Evolutionary conservation across 2,888 invertebrate genomes (phyloP), one percentile per base, ranked within the genome.

Genomic region (Andrena haemorrhoa): DNA sequence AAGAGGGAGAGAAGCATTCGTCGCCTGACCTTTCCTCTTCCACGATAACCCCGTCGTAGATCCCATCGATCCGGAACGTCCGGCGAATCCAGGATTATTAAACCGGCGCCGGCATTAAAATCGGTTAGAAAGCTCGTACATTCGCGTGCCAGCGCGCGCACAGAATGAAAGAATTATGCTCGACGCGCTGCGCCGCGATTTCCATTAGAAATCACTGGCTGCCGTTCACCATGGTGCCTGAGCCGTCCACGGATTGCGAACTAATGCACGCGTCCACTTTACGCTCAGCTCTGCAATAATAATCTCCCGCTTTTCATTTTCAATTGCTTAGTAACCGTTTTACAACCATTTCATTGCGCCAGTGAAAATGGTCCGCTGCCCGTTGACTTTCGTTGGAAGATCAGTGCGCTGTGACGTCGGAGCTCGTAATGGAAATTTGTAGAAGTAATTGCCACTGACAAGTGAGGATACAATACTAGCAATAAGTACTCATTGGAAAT

Each of bases 151-250:
- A 83, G 75, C 79, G 75, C 76, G 73, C 71, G 61, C 64, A 31
- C 26, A 35, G 20, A 49, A 68, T 66, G 53, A 66, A 74, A 82
- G 71, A 81, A 76, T 73, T 84, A 87, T 85, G 85, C 85, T 74
- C 85, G 82, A 83, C 84, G 82, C 75, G 85, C 75, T 79, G 83
- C 84, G 73, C 68, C 70, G 70, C 86, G 91, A 92, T 91, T 92
- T 92, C 90, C 91, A 91, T 92, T 91, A 90, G 91, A 91, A 89
- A 91, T 89, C 88, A 72, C n/a, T 35, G 41, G n/a, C 29, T 41
- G 41, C 8, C 8, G 20, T 41, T 20, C 58, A 33, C n/a, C 76
- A n/a, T 16, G 51, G 35, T 64, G 8, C 51, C 23, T 26, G 8
- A 26, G 47, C 49, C 58, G 49, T 6, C 72, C 20, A 61, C 33